Evolutionary conservation across 2,797 vertebrate species (phyloP).

Genomic region (Silurus aristotelis): DNA sequence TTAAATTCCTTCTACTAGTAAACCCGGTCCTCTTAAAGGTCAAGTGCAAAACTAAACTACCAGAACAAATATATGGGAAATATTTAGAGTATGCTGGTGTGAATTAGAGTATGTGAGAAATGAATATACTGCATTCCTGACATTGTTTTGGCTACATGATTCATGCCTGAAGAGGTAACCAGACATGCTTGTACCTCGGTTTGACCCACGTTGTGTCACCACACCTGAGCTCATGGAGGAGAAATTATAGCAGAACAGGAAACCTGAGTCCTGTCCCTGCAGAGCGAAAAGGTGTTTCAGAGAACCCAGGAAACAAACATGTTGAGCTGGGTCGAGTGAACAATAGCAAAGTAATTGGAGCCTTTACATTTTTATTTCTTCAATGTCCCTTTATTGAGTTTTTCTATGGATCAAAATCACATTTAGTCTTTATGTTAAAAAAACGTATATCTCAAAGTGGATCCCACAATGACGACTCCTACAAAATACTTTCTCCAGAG

Average conservation of each 20-base stretch:
- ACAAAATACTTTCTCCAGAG: neutral
- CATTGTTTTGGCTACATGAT: neutral
- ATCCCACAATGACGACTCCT: neutral
- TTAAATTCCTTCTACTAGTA: no score
- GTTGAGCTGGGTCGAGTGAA: neutral
- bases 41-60: neutral
- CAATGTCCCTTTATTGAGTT: neutral
- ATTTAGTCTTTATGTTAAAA: neutral
- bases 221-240: constrained; percentile 1
- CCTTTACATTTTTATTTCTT: neutral
- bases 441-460: neutral
- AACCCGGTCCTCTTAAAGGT: neutral
- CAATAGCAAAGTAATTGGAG: neutral
- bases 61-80: neutral
- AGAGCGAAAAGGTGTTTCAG: neutral
- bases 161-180: constrained; percentile 19
- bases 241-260: neutral
- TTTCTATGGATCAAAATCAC: neutral
- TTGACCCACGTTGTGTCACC: neutral
- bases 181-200: neutral
- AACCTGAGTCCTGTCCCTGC: neutral
- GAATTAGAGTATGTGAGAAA: neutral
- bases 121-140: neutral
- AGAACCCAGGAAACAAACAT: neutral
- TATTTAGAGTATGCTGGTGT: no score